A percentile compares a stretch with the other conserved stretches of the same genome.
These are phyloP conservation scores for Zaprionus capensis DNA, from an alignment of 1,140 invertebrate species.

Conservation along the genomic window DNA sequence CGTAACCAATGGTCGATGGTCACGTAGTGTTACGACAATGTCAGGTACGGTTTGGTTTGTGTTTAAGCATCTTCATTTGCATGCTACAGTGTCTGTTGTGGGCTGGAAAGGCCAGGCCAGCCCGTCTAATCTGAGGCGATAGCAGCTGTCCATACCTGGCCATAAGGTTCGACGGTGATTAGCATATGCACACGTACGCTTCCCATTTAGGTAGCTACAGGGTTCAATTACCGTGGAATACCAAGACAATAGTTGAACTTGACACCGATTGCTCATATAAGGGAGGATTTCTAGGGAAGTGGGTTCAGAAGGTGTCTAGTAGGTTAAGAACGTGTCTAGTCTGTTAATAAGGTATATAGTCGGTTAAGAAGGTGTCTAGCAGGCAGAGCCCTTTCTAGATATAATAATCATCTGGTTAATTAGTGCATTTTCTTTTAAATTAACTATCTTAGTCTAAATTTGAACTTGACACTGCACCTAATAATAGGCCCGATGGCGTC, in stretches of 20 bases:
- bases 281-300: neutral
- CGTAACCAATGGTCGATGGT: conserved; percentile 49
- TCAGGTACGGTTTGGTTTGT: conserved; percentile 27
- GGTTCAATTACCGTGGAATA: conserved; percentile 13
- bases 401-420: neutral
- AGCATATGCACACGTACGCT: conserved; percentile 25
- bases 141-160: conserved; percentile 10
- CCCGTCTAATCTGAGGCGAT: conserved; percentile 20
- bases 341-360: too few relatives aligned
- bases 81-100: conserved; percentile 45
- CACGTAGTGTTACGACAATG: conserved; percentile 76
- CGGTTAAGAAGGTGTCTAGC: neutral
- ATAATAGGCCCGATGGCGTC: neutral
- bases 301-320: too few relatives aligned
- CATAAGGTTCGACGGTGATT: conserved; percentile 8
- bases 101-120: conserved; percentile 25
- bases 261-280: conserved; percentile 32
- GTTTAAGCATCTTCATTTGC: conserved; percentile 68
- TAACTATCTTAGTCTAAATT: neutral
- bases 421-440: neutral
- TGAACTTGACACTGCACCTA: conserved; percentile 17
- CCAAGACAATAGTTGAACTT: conserved; percentile 52
- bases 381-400: neutral
- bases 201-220: conserved; percentile 4
- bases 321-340: too few relatives aligned